These are phyloP conservation scores for Drosophila anceps DNA, from an alignment of 2,888 invertebrate genomes.

Conservation along the genomic window DNA sequence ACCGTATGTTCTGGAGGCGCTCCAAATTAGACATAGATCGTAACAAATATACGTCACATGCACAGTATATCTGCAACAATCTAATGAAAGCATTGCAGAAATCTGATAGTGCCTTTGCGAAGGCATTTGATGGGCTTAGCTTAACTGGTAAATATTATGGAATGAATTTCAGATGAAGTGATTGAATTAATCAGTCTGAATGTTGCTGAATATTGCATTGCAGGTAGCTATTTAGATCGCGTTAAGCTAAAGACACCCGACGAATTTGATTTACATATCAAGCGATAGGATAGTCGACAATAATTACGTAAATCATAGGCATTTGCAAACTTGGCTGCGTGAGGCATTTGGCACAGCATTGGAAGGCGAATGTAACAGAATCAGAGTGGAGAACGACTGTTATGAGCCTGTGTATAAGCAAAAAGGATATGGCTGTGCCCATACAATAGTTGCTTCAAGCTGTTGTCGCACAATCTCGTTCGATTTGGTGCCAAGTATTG, in stretches of 20 bases:
- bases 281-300: slow-evolving; percentile 7
- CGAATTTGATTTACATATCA: slow-evolving; percentile 51
- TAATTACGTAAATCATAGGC: slow-evolving; percentile 4
- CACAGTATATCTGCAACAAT: background rate
- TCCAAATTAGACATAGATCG: slow-evolving; percentile 18
- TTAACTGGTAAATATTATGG: slow-evolving; percentile 17
- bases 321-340: slow-evolving; percentile 41
- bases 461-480: slow-evolving; percentile 16
- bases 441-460: slow-evolving; percentile 26
- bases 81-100: slow-evolving; percentile 22
- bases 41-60: slow-evolving; percentile 4
- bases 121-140: slow-evolving; percentile 6
- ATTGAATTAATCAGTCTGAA: background rate
- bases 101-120: background rate
- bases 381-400: fast-evolving
- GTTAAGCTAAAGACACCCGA: slow-evolving; percentile 36
- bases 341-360: slow-evolving; percentile 20
- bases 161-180: background rate
- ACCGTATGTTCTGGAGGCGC: background rate
- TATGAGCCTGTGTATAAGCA: slow-evolving; percentile 20
- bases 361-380: fast-evolving
- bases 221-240: slow-evolving; percentile 49
- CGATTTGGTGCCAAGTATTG: slow-evolving; percentile 34
- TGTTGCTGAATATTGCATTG: background rate
- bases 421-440: slow-evolving; percentile 43